Conservation (phyloP, 2,797 vertebrate species). For the Phalanger gymnotis region DNA sequence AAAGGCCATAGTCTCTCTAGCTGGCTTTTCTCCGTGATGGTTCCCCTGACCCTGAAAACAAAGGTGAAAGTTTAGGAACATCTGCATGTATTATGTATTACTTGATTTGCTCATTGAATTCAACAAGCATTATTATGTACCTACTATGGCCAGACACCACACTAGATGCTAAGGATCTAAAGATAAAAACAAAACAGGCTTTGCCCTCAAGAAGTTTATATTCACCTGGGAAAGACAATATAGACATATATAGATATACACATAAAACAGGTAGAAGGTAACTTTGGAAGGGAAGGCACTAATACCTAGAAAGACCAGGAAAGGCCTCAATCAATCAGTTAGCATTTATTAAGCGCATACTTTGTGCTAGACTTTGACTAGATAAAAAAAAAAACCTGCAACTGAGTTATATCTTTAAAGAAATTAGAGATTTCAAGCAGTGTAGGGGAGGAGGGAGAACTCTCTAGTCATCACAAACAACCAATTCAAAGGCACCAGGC, state of each 20-base stretch:
- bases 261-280: neutral
- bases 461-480: neutral
- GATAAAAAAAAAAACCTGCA: neutral
- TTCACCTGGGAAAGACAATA: neutral
- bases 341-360: neutral
- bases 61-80: neutral
- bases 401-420: neutral
- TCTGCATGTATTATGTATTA: neutral
- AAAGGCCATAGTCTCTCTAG: neutral
- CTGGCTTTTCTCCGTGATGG: neutral
- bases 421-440: neutral
- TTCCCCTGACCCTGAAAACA: neutral
- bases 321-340: neutral
- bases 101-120: neutral
- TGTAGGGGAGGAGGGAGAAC: neutral
- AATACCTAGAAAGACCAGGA: neutral
- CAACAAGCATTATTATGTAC: neutral
- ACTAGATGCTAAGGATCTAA: neutral
- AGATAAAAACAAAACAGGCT: neutral
- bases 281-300: neutral
- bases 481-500: neutral
- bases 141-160: neutral
- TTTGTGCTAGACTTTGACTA: neutral
- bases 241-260: neutral
- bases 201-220: neutral